A percentile compares a stretch with the other conserved stretches of the same genome.
These are phyloP conservation scores for Oplegnathus fasciatus DNA, from an alignment of 2,113 vertebrate genomes.

Conservation along the genomic window DNA sequence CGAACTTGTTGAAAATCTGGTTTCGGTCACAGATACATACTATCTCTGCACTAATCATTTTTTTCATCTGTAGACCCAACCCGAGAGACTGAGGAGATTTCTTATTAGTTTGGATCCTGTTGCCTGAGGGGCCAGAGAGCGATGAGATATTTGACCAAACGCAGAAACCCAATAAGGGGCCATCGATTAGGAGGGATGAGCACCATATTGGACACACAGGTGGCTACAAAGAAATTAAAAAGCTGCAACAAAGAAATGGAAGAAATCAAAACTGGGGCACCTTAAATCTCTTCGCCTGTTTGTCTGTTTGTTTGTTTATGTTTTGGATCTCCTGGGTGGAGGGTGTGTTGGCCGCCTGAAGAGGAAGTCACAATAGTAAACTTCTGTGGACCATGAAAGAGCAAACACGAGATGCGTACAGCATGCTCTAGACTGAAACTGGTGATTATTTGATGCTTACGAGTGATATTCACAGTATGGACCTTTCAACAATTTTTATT, in stretches of 20 bases:
- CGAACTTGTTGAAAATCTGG: slow-evolving; percentile 68
- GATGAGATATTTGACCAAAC: slow-evolving; percentile 85
- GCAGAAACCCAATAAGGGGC: slow-evolving; percentile 84
- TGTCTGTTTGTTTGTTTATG: slow-evolving; percentile 53
- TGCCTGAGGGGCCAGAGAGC: slow-evolving; percentile 76
- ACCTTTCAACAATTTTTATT: neutral
- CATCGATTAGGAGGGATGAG: slow-evolving; percentile 84
- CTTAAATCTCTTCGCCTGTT: slow-evolving; percentile 61
- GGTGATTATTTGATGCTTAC: neutral
- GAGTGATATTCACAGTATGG: neutral
- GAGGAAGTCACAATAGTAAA: slow-evolving; percentile 48
- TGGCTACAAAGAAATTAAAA: slow-evolving; percentile 83
- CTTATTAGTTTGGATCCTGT: slow-evolving; percentile 85
- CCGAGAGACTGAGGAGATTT: slow-evolving; percentile 76
- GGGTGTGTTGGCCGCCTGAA: slow-evolving; percentile 9
- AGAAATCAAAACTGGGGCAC: slow-evolving; percentile 63
- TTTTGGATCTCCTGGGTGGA: neutral
- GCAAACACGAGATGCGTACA: slow-evolving; percentile 7
- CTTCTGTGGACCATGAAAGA: slow-evolving; percentile 24
- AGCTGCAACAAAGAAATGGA: slow-evolving; percentile 75
- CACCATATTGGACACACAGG: slow-evolving; percentile 82
- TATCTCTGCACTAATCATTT: slow-evolving; percentile 74
- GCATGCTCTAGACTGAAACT: neutral
- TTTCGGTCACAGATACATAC: slow-evolving; percentile 75
- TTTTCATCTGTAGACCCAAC: slow-evolving; percentile 73